Base-by-base conservation (phyloP, 1,140 invertebrate species). In the Lerema accius region DNA sequence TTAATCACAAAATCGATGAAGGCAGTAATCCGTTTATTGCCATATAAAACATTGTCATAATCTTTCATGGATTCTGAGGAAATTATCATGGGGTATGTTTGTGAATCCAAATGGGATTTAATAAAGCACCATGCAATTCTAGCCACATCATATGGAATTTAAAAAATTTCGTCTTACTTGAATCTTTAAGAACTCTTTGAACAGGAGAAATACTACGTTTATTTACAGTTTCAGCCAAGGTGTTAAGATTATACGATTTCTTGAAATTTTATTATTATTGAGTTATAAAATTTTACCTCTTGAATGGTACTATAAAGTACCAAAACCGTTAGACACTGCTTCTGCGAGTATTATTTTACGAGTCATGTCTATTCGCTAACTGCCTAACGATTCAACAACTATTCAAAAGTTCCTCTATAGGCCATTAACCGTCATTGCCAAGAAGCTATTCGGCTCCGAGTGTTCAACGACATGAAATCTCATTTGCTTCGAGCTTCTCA, bases 401-500 rank as follows among this genome's bases (percentile, higher is more conserved):
- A 59, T 46, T 59, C 42, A 59, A 46, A 59, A 59, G 55, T 59
- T 59, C 14, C 45, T 59, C 55, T 46, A 37, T 59, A 59, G 55
- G 16, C 55, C 28, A 46, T 48, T 59, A 46, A 59, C 55, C 55
- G 43, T 50, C 39, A 59, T 59, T 58, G 56, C 39, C 13, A 64
- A 65, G 46, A 59, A 65, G 56, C 48, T 42, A 49, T 65, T 69
- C 40, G 39, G 58, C 60, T 60, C 17, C 26, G 32, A 63, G 48
- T 63, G 55, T 63, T 48, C 43, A 53, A 53, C 53, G 62, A 48
- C 56, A 58, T 70, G 68, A 76, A 82, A 76, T 74, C 71, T 80
- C 69, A 82, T 83, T 83, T 76, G 65, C 67, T 75, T 50, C 46
- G 62, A 78, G 65, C 68, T 65, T 77, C 63, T 58, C 71, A 77